A percentile compares a stretch with the other conserved stretches of the same genome.
phyloP scores from a whole-genome alignment of 2,113 vertebrate genomes.

The Epinephelus moara region DNA sequence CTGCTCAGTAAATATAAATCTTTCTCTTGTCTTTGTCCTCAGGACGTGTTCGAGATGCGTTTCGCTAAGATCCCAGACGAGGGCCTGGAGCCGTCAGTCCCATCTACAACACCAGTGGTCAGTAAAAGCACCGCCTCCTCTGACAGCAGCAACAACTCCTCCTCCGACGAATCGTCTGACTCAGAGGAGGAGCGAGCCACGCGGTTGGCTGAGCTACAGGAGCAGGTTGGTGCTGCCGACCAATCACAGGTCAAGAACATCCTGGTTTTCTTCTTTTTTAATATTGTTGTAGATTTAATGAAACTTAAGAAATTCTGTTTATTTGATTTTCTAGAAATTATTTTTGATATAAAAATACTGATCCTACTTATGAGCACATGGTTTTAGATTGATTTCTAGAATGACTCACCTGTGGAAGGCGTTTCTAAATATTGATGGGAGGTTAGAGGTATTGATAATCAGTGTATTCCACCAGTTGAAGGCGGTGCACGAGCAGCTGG shows the following conservation, averaged over 20 bases:
- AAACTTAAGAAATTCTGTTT: slow-evolving; percentile 27
- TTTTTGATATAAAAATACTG: background rate
- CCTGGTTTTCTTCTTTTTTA: slow-evolving; percentile 67
- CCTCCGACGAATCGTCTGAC: slow-evolving; percentile 94
- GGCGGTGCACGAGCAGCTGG: slow-evolving; percentile 98
- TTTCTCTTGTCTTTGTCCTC: background rate
- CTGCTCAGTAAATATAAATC: background rate
- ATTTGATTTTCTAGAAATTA: background rate
- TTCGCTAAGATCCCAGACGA: slow-evolving; percentile 99
- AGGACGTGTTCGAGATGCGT: slow-evolving; percentile 99
- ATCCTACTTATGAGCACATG: background rate
- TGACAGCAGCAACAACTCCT: slow-evolving; percentile 95
- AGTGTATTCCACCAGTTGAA: slow-evolving; percentile 88
- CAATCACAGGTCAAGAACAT: slow-evolving; percentile 81
- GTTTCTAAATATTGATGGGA: background rate
- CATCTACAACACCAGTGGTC: slow-evolving; percentile 87
- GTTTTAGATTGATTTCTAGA: background rate
- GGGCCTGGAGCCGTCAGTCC: slow-evolving; percentile 87
- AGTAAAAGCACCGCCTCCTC: slow-evolving; percentile 95
- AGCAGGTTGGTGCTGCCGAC: slow-evolving; percentile 91
- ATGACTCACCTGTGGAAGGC: slow-evolving; percentile 46
- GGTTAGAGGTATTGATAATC: slow-evolving; percentile 56
- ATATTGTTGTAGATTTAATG: slow-evolving; percentile 38
- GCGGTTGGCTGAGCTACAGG: slow-evolving; percentile 96
- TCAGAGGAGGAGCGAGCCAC: slow-evolving; percentile 98